Percentiles rank a stretch among this genome's conserved stretches.
phyloP scores from a whole-genome alignment of 2,113 vertebrate genomes.

The Varanus komodoensis region DNA sequence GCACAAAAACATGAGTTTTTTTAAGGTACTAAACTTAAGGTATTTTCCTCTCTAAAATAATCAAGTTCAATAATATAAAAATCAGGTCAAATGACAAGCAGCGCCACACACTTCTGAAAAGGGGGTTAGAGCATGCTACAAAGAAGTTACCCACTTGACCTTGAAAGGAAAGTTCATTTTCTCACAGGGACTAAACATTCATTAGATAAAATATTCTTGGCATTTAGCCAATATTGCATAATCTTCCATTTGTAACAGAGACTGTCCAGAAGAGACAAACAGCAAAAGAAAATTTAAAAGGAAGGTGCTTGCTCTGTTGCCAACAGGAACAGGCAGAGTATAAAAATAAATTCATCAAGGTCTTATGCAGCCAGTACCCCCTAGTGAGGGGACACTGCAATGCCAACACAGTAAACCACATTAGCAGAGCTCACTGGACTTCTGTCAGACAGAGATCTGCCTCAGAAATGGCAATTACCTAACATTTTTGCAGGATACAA shows the following conservation, averaged over 20 bases:
- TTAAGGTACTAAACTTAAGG: not conserved
- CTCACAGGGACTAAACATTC: not conserved
- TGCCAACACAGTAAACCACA: constrained; percentile 28
- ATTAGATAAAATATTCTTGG: not conserved
- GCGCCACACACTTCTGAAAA: not conserved
- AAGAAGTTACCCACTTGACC: not conserved
- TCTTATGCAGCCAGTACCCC: constrained; percentile 36
- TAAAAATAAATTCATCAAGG: not conserved
- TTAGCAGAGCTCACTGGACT: not conserved
- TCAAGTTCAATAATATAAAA: not conserved
- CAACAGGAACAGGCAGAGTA: not conserved
- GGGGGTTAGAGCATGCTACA: too few species aligned
- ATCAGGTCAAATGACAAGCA: not conserved
- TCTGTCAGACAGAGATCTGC: not conserved
- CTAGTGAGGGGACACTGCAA: constrained; percentile 65
- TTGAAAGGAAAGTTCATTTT: constrained; percentile 1
- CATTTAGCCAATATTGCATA: not conserved
- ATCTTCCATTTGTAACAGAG: not conserved
- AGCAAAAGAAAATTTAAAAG: not conserved
- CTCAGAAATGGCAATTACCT: constrained; percentile 38
- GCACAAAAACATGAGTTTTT: not conserved
- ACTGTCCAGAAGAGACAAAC: not conserved
- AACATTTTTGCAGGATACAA: constrained; percentile 16
- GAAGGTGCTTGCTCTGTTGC: not conserved
- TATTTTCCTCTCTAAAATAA: not conserved